Evolutionary conservation across 2,888 invertebrate genomes (phyloP).

Genomic region (Dusona sp.): DNA sequence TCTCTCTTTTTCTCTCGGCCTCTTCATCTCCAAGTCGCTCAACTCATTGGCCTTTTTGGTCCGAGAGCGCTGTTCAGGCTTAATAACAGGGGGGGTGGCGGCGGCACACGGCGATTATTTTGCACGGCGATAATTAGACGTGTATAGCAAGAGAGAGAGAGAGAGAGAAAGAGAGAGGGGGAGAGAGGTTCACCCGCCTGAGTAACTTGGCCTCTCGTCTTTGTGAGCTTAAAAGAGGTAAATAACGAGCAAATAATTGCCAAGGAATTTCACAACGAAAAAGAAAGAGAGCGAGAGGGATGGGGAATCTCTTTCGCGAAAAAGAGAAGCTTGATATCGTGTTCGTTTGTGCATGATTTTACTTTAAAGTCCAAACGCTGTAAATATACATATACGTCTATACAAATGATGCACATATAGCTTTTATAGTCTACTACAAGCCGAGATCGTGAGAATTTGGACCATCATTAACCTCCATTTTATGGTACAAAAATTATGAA

Average conservation of each 20-base stretch:
- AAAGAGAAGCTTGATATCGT: constrained; percentile 60
- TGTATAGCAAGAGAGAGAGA: constrained; percentile 54
- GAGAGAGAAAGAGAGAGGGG: constrained; percentile 42
- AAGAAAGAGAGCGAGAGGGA: constrained; percentile 42
- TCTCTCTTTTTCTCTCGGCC: constrained; percentile 16
- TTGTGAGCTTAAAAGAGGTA: constrained; percentile 74
- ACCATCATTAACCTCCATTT: constrained; percentile 2
- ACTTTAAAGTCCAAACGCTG: constrained; percentile 33
- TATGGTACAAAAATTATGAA: background rate
- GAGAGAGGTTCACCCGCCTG: constrained; percentile 71
- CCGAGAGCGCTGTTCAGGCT: constrained; percentile 68
- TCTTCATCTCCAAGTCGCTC: constrained; percentile 51
- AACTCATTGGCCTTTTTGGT: constrained; percentile 63
- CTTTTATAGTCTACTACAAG: constrained; percentile 1
- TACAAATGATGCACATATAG: constrained; percentile 25
- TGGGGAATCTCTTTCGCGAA: constrained; percentile 59
- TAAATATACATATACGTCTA: background rate
- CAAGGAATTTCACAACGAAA: constrained; percentile 74
- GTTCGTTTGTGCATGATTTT: constrained; percentile 52
- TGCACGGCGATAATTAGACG: constrained; percentile 83
- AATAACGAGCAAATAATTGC: constrained; percentile 84
- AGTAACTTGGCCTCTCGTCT: constrained; percentile 48
- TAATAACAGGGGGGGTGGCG: constrained; percentile 78
- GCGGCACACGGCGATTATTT: constrained; percentile 73
- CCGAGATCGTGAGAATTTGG: constrained; percentile 2